These are phyloP conservation scores for Psammodynastes pulverulentus DNA, from an alignment of 2,113 vertebrate genomes.

Conservation along the genomic window DNA sequence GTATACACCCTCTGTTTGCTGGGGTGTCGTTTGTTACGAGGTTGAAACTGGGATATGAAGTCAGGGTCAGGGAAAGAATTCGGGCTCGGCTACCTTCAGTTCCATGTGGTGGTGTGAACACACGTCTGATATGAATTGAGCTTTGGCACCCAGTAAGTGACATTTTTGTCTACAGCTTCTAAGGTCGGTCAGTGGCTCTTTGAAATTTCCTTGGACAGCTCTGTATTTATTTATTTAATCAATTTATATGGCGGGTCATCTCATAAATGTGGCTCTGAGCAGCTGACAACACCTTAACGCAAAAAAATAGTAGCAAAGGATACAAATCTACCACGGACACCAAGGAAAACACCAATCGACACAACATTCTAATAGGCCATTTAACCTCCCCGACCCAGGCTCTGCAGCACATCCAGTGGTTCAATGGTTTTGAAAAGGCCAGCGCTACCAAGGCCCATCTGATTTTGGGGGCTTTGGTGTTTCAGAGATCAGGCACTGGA, in stretches of 20 bases:
- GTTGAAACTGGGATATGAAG: not conserved
- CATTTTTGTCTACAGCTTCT: too few relatives aligned
- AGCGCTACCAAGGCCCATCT: not conserved
- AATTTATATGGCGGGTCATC: not conserved
- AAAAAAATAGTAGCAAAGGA: not conserved
- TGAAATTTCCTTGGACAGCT: not conserved
- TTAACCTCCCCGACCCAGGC: not conserved
- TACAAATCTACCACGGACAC: not conserved
- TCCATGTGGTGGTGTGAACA: not conserved
- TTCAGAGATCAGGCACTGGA: not conserved
- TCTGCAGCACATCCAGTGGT: not conserved
- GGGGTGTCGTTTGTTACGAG: not conserved
- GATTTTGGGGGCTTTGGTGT: not conserved
- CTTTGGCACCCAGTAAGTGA: not conserved
- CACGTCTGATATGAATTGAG: too few relatives aligned
- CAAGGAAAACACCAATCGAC: not conserved
- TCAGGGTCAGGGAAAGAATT: not conserved
- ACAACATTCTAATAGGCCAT: not conserved
- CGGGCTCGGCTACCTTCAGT: not conserved
- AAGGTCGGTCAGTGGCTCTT: not conserved
- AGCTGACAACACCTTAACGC: not conserved
- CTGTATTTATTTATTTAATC: not conserved
- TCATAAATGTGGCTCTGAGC: not conserved
- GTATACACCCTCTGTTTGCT: not conserved
- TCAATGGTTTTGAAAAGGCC: not conserved